These are phyloP conservation scores for Falco berigora DNA, from an alignment of 2,797 vertebrate genomes.

Conservation along the genomic window DNA sequence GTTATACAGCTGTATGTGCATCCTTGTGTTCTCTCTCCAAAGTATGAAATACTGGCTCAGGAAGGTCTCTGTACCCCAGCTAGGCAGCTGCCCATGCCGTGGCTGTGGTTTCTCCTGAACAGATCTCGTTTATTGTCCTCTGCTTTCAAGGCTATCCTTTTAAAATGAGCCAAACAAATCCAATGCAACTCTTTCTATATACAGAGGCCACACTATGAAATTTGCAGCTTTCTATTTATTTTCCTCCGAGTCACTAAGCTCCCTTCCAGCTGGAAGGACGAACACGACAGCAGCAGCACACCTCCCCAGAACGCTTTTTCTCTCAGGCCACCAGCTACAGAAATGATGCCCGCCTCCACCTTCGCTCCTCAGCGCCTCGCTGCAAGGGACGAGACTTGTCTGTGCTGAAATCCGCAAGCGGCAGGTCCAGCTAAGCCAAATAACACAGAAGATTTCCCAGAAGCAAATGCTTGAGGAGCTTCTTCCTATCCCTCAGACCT, in stretches of 20 bases:
- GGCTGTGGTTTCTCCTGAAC: background rate
- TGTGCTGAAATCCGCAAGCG: accelerated
- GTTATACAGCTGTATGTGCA: background rate
- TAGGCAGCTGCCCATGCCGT: background rate
- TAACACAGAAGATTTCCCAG: background rate
- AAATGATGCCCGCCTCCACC: background rate
- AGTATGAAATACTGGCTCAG: background rate
- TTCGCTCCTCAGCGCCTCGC: accelerated
- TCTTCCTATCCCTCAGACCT: background rate
- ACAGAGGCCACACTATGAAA: background rate
- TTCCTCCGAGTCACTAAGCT: background rate
- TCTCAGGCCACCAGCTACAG: background rate
- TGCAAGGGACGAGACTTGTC: background rate
- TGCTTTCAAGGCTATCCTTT: background rate
- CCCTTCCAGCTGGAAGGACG: background rate
- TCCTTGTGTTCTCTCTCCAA: background rate
- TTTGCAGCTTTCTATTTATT: background rate
- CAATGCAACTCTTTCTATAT: background rate
- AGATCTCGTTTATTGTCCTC: background rate
- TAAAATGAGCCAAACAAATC: background rate
- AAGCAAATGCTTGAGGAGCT: background rate
- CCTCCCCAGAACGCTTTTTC: background rate
- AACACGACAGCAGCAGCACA: background rate
- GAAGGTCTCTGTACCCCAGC: background rate
- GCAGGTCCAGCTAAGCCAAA: background rate